A percentile compares a stretch with the other conserved stretches of the same genome.
phyloP scores from a whole-genome alignment of 2,888 invertebrate genomes.

The Hypercompe scribonia region DNA sequence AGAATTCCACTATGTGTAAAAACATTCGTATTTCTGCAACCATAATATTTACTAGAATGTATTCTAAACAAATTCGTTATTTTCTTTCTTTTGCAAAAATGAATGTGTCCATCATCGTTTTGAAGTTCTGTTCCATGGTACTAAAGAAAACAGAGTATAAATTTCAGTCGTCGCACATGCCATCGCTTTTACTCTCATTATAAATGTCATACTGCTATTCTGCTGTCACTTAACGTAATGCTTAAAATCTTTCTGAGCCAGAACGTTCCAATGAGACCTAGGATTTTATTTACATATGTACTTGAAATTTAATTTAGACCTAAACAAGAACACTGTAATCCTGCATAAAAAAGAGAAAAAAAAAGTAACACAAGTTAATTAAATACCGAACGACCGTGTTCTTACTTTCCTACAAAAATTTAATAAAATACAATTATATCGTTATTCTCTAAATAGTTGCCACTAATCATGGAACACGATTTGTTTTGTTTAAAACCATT shows the following conservation, averaged over 20 bases:
- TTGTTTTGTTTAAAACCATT: too few relatives aligned
- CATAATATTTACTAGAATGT: slow-evolving; percentile 47
- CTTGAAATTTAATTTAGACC: background rate
- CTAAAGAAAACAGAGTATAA: slow-evolving; percentile 1
- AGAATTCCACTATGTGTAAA: slow-evolving; percentile 31
- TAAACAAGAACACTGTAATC: background rate
- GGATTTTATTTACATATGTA: background rate
- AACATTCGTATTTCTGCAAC: slow-evolving; percentile 39
- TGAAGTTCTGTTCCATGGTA: slow-evolving; percentile 34
- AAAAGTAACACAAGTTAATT: too few relatives aligned
- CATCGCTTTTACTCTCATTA: slow-evolving; percentile 31
- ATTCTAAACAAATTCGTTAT: slow-evolving; percentile 43
- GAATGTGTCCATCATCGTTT: slow-evolving; percentile 53
- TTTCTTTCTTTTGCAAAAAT: slow-evolving; percentile 52
- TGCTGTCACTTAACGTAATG: slow-evolving; percentile 38
- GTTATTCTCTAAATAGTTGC: too few relatives aligned
- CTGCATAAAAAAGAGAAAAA: background rate
- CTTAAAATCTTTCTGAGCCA: slow-evolving; percentile 1
- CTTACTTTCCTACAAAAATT: too few relatives aligned
- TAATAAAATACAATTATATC: too few relatives aligned
- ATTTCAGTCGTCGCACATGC: slow-evolving; percentile 20
- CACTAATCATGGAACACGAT: too few relatives aligned
- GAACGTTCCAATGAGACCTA: background rate
- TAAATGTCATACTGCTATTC: slow-evolving; percentile 12
- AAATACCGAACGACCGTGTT: too few relatives aligned